These are phyloP conservation scores for Isoperla grammatica DNA, from an alignment of 2,888 invertebrate species.

Conservation along the genomic window DNA sequence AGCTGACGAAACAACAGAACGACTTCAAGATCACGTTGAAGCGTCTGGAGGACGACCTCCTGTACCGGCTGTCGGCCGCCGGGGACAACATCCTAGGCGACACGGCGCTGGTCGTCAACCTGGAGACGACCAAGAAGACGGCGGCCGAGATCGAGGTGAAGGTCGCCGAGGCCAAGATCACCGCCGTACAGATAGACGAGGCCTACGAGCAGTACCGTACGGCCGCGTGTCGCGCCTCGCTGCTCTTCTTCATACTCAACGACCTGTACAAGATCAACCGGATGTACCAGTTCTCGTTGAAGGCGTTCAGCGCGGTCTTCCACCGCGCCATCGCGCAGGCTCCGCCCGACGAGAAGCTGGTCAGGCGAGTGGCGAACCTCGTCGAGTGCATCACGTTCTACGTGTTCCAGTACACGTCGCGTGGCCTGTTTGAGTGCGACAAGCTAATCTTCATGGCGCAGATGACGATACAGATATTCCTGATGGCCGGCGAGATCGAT, in stretches of 20 bases:
- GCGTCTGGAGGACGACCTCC: conserved; percentile 82
- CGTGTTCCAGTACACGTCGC: conserved; percentile 81
- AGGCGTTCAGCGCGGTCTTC: conserved; percentile 89
- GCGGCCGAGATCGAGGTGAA: conserved; percentile 85
- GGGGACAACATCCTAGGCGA: conserved; percentile 90
- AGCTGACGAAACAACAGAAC: conserved; percentile 87
- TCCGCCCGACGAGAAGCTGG: conserved; percentile 60
- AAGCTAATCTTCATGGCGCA: conserved; percentile 87
- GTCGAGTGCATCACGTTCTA: conserved; percentile 83
- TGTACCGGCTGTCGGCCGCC: conserved; percentile 81
- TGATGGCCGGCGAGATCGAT: conserved; percentile 62
- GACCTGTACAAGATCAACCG: conserved; percentile 89
- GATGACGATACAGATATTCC: conserved; percentile 70
- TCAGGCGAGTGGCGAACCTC: conserved; percentile 65
- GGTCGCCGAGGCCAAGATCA: conserved; percentile 79
- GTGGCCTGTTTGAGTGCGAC: conserved; percentile 87
- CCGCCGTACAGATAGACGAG: conserved; percentile 82
- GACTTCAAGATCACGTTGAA: conserved; percentile 91
- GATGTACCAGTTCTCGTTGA: conserved; percentile 92
- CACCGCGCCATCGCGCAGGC: conserved; percentile 74
- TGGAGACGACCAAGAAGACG: conserved; percentile 89
- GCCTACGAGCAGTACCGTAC: conserved; percentile 84
- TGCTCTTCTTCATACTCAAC: conserved; percentile 89
- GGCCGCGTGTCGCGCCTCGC: conserved; percentile 79
- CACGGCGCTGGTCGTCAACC: conserved; percentile 81